phyloP scores from a whole-genome alignment of 2,797 vertebrate species.

The Trachops cirrhosus region DNA sequence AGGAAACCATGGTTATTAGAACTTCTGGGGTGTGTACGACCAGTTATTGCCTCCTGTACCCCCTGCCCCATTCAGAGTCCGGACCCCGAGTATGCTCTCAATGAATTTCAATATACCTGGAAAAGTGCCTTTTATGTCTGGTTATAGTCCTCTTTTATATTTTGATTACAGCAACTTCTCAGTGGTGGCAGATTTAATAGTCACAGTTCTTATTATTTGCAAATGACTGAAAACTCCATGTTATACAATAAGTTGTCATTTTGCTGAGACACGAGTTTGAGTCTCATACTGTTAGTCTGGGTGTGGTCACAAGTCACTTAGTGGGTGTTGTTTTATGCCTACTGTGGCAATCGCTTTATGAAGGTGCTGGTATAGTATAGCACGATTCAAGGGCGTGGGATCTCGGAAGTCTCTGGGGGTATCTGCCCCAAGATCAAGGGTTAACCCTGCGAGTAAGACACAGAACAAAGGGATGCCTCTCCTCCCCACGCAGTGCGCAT shows the following conservation, averaged over 20 bases:
- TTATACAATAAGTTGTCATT: constrained; percentile 33
- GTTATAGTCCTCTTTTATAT: background rate
- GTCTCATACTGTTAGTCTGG: background rate
- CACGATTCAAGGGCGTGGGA: background rate
- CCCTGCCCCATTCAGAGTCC: background rate
- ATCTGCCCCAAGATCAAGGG: background rate
- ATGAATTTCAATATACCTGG: background rate
- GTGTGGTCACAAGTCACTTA: constrained; percentile 28
- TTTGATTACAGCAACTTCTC: constrained; percentile 34
- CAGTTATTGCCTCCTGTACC: background rate
- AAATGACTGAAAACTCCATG: constrained; percentile 2
- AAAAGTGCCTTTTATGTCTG: background rate
- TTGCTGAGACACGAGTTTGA: constrained; percentile 48
- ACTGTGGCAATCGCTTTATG: background rate
- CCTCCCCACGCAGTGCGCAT: background rate
- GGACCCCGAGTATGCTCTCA: background rate
- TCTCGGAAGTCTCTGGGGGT: background rate
- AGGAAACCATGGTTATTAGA: background rate
- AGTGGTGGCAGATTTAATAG: constrained; percentile 13
- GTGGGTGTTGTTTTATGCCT: background rate
- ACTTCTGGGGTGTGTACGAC: background rate
- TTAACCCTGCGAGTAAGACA: background rate
- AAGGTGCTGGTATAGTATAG: background rate
- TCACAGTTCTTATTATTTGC: constrained; percentile 33
- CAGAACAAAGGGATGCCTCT: background rate